Evolutionary conservation across 1,140 invertebrate species (phyloP), one percentile per base, ranked within the genome.

Genomic region (Drosophila suzukii): DNA sequence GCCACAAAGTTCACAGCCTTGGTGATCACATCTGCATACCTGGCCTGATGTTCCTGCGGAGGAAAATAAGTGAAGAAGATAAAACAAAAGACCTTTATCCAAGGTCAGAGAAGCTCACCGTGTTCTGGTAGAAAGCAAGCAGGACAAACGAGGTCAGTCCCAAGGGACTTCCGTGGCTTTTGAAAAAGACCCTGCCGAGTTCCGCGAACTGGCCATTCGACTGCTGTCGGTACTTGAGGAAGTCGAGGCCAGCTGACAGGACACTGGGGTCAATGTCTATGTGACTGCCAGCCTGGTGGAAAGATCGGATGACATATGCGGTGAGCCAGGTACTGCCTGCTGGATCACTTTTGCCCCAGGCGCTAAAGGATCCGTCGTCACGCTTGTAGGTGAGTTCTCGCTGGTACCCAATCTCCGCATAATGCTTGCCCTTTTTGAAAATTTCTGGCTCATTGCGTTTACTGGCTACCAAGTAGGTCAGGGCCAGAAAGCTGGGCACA

Each of bases 361-460:
- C 96, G 90, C 97, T 98, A 91, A 99, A 99, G 0, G 98, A 99
- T 6, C 98, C 98, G 93, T 99, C 98, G 2, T 93, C 81, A 62
- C 96, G 95, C 63, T 95, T 96, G 90, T 97, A 99, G 0, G 96
- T 97, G 78, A 99, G 93, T 91, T 99, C 96, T 67, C 97, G 94
- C 91, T 99, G 98, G 91, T 98, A 98, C 3, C 98, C 97, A 63
- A 94, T 94, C 90, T 98, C 96, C 85, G 99, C 95, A 81, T 95
- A 96, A 13, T 94, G 93, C 27, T 95, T 91, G 0, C 97, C 96
- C 92, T 96, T 96, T 0, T 32, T 54, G 10, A 43, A 74, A 32
- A 85, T 67, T 4, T n/a, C 41, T 2, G 81, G 66, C 57, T 83
- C 65, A 12, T 61, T 46, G 0, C 62, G 55, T 2, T 65, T 60